Evolutionary conservation across 2,888 invertebrate species (phyloP), one percentile per base, ranked within the genome.

Genomic region (Alviniconcha strummeri): DNA sequence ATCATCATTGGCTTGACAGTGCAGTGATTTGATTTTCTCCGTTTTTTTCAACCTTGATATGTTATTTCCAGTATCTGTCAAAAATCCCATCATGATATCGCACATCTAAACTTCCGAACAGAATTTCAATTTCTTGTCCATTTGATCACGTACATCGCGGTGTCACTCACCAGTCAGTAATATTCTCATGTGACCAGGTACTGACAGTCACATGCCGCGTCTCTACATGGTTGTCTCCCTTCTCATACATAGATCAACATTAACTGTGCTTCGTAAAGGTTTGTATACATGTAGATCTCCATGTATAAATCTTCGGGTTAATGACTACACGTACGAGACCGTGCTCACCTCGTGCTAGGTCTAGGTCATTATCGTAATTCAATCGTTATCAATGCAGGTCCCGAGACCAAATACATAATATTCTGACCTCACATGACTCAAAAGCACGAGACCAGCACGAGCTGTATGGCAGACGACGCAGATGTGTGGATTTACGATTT

Each of bases 341-440:
- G 36, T 36, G 36, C 36, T 36, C 36, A 36, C 36, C 36, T 36
- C 36, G 36, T 3, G 36, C 36, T 36, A 36, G 36, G 36, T 36
- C 36, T 36, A 36, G 36, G 36, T 36, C 36, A 36, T 57, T 64
- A 64, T 64, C 64, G 64, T 15, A 56, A 57, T 52, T 19, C 7
- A 36, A 19, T 77, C 64, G 64, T 52, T 69, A 80, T 80, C 69
- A 6, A 9, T 19, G 13, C 55, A 54, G 80, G 80, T 67, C 69
- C 67, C 55, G 54, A 69, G 80, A 80, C 69, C 80, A 80, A 80
- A 67, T 54, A 69, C 6, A 80, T 69, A 80, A 4, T 67, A 64
- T 13, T 55, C 80, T 9, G 36, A 36, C 19, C 64, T 83, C 83
- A 83, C 83, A 83, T 83, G 83, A 83, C 80, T 80, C 83, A 80